Percentiles rank a stretch among this genome's conserved stretches.
phyloP scores from a whole-genome alignment of 2,888 invertebrate genomes.

The Drosophila anceps region DNA sequence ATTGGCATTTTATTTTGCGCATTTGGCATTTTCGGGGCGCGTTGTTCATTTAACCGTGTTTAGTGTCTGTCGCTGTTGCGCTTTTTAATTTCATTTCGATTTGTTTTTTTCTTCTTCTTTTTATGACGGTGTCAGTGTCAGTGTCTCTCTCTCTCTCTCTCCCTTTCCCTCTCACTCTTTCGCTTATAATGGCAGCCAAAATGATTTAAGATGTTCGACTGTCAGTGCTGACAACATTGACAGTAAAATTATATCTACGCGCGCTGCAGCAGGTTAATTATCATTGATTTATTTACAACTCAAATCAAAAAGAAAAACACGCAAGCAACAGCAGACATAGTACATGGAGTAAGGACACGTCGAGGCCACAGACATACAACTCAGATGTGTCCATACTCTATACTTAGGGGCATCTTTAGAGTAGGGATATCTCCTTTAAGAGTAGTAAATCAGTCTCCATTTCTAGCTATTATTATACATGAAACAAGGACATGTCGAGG shows the following conservation, averaged over 20 bases:
- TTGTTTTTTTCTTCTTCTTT: conserved; percentile 1
- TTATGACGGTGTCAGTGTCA: conserved; percentile 37
- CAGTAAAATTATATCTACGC: conserved; percentile 80
- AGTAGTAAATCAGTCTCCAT: no score
- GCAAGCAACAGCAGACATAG: neutral
- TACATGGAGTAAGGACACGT: neutral
- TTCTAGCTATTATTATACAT: no score
- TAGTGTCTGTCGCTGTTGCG: conserved; percentile 71
- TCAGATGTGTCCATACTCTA: neutral
- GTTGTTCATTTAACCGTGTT: conserved; percentile 76
- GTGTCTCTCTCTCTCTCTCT: neutral
- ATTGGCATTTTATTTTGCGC: conserved; percentile 76
- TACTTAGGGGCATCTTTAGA: neutral
- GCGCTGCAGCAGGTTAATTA: conserved; percentile 77
- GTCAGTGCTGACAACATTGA: conserved; percentile 77
- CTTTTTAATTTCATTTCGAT: conserved; percentile 70
- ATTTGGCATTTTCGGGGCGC: conserved; percentile 76
- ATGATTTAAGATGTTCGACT: conserved; percentile 81
- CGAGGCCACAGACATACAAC: neutral
- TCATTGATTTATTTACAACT: conserved; percentile 78
- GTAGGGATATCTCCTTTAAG: neutral
- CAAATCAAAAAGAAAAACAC: conserved; percentile 15
- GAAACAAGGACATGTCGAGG: no score
- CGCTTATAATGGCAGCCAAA: conserved; percentile 49
- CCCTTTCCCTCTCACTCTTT: neutral